These are phyloP conservation scores for Delia radicum DNA, from an alignment of 1,140 invertebrate genomes.

Conservation along the genomic window DNA sequence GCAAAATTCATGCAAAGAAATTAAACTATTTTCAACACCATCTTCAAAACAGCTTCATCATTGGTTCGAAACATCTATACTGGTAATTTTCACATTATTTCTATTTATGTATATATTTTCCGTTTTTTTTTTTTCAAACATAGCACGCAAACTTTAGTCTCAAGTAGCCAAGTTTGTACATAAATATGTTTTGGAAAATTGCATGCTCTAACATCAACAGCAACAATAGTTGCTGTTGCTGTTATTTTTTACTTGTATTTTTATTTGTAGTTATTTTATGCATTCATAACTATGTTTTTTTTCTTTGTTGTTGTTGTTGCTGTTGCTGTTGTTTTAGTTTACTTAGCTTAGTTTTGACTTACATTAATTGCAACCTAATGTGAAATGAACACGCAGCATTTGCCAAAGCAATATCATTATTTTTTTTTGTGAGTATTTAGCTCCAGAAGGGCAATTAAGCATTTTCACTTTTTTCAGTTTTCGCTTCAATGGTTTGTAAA, in stretches of 20 bases:
- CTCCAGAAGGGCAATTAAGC: neutral
- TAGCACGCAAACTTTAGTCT: neutral
- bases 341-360: slow-evolving; percentile 1
- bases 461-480: neutral
- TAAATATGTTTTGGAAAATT: neutral
- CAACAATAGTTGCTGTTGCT: neutral
- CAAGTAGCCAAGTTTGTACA: neutral
- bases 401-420: neutral
- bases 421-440: neutral
- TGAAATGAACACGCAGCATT: slow-evolving; percentile 3
- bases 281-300: neutral
- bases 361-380: neutral
- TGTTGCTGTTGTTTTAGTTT: too few relatives aligned
- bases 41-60: neutral
- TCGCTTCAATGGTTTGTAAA: neutral
- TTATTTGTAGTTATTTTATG: neutral
- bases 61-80: neutral
- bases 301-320: too few relatives aligned
- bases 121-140: neutral
- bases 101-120: neutral
- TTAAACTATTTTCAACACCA: neutral
- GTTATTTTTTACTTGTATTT: too few relatives aligned
- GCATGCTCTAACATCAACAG: neutral
- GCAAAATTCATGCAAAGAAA: neutral
- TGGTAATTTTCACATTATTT: neutral